Conservation (phyloP, 2,888 invertebrate species). For the Neoascia interrupta region DNA sequence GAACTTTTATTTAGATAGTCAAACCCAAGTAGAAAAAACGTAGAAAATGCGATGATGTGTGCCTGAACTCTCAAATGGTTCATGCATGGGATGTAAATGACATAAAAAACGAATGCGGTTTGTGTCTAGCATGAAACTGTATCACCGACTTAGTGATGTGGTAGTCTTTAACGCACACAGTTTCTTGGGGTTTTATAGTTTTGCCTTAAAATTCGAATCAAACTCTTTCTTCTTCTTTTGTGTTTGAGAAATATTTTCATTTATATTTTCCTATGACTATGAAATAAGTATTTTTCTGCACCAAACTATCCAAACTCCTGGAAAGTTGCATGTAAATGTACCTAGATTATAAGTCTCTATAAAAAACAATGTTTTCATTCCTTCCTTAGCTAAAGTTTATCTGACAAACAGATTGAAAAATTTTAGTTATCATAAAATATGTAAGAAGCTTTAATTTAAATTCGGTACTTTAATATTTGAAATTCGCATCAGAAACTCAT, state of each 20-base stretch:
- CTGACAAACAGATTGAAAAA: no score
- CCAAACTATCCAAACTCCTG: slow-evolving; percentile 1
- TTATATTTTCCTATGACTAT: background rate
- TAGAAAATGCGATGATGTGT: slow-evolving; percentile 25
- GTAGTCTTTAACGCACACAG: slow-evolving; percentile 26
- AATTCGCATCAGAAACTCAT: no score
- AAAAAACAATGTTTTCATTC: no score
- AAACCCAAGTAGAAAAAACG: background rate
- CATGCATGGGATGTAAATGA: background rate
- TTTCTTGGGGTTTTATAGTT: no score
- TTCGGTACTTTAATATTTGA: no score
- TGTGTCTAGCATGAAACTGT: slow-evolving; percentile 58
- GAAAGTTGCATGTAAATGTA: slow-evolving; percentile 11
- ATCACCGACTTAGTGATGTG: slow-evolving; percentile 26
- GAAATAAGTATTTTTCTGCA: slow-evolving; percentile 1
- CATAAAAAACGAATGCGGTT: slow-evolving; percentile 32
- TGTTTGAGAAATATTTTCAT: no score
- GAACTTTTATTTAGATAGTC: slow-evolving; percentile 5
- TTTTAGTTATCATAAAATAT: no score
- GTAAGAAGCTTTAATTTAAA: no score
- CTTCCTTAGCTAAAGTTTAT: no score
- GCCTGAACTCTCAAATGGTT: slow-evolving; percentile 20
- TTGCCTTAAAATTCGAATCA: no score
- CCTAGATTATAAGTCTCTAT: no score
- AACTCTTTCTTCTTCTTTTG: slow-evolving; percentile 46